These are phyloP conservation scores for Carettochelys insculpta DNA, from an alignment of 2,113 vertebrate genomes.

Conservation along the genomic window DNA sequence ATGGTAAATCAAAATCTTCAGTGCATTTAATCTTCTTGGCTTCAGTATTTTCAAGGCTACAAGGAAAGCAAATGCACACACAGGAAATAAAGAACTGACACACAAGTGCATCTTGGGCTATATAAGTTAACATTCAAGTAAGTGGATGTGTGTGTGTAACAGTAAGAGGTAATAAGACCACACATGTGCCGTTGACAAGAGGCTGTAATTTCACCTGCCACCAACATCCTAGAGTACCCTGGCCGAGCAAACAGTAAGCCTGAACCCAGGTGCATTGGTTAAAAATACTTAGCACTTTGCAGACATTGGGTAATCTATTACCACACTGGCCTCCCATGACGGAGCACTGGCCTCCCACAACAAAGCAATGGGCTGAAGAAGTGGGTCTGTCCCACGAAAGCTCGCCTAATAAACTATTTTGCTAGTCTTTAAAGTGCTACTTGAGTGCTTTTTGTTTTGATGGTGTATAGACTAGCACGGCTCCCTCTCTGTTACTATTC, in stretches of 20 bases:
- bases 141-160: not conserved
- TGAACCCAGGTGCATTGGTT: not conserved
- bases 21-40: constrained; percentile 49
- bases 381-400: no score
- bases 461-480: no score
- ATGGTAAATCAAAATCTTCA: constrained; percentile 60
- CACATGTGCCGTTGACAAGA: constrained; percentile 26
- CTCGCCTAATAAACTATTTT: no score
- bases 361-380: no score
- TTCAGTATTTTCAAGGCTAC: constrained; percentile 14
- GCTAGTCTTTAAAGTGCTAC: no score
- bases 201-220: not conserved
- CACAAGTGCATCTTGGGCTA: not conserved
- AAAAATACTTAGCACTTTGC: not conserved
- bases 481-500: no score
- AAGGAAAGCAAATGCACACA: constrained; percentile 50
- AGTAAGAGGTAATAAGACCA: constrained; percentile 45
- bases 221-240: not conserved
- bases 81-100: constrained; percentile 70
- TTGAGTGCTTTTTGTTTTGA: no score
- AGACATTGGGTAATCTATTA: not conserved
- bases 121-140: constrained; percentile 40
- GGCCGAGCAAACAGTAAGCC: not conserved
- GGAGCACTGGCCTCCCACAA: no score
- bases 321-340: not conserved